Conservation (phyloP, 2,113 vertebrate species). For the Brachypteracias leptosomus region DNA sequence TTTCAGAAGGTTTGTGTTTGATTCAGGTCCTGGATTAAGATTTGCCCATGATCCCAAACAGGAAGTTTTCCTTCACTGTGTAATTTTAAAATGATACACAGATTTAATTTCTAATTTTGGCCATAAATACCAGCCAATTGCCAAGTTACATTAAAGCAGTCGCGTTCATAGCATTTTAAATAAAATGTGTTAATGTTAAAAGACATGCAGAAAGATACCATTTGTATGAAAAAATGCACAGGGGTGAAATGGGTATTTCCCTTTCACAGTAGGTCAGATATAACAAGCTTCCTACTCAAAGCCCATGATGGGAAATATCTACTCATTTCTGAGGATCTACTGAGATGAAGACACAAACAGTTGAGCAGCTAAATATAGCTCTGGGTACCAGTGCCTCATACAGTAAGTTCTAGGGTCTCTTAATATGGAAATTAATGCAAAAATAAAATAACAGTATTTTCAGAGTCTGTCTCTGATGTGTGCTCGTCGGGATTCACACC, state of each 20-base stretch:
- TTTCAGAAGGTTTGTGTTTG: not conserved
- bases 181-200: not conserved
- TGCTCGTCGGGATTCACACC: not conserved
- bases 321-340: not conserved
- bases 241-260: not conserved
- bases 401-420: not conserved
- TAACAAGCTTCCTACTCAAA: not conserved
- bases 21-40: not conserved
- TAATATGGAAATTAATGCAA: constrained; percentile 17
- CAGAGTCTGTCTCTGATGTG: not conserved
- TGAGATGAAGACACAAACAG: constrained; percentile 17
- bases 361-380: constrained; percentile 15
- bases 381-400: not conserved
- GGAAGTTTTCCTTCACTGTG: not conserved
- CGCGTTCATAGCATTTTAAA: not conserved
- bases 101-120: not conserved
- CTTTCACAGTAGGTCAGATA: not conserved
- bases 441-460: constrained; percentile 2
- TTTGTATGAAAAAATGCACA: not conserved
- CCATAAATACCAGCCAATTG: not conserved
- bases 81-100: not conserved
- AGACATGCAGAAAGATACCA: not conserved
- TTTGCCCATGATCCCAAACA: not conserved
- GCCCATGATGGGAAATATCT: not conserved
- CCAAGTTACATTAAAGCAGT: not conserved